phyloP scores from a whole-genome alignment of 2,888 invertebrate species.

The Halocaridina rubra region DNA sequence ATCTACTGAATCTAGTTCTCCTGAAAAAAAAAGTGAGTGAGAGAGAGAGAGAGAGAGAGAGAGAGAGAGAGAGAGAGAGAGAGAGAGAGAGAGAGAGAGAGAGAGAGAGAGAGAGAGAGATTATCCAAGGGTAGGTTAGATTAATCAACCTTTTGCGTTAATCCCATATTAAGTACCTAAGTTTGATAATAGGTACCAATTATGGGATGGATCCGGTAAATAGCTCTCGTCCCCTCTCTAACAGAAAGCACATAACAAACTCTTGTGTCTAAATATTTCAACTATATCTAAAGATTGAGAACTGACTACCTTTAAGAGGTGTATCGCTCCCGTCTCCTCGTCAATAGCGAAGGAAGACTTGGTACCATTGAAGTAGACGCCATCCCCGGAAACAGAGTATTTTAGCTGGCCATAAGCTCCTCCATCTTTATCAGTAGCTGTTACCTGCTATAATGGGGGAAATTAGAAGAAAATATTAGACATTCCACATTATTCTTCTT shows the following conservation, averaged over 20 bases:
- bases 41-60: slow-evolving; percentile 7
- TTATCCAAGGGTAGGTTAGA: neutral
- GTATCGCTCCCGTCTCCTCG: slow-evolving; percentile 18
- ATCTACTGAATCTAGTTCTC: neutral
- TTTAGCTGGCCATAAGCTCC: slow-evolving; percentile 24
- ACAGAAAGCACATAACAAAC: too few relatives aligned
- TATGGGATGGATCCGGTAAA: too few relatives aligned
- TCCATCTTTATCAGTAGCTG: slow-evolving; percentile 32
- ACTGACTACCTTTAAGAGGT: slow-evolving; percentile 38
- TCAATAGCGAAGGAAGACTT: slow-evolving; percentile 23
- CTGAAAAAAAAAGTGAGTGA: neutral
- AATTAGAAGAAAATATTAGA: neutral
- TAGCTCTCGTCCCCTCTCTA: neutral
- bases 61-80: neutral
- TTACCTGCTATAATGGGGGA: neutral
- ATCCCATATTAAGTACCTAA: neutral
- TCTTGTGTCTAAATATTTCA: too few relatives aligned
- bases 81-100: neutral
- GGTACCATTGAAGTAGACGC: neutral
- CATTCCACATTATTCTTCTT: too few relatives aligned
- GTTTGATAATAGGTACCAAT: neutral
- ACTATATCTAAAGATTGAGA: too few relatives aligned
- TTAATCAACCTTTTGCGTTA: neutral
- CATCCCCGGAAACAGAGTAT: slow-evolving; percentile 38
- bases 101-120: neutral